These are phyloP conservation scores for Eristalinus aeneus DNA, from an alignment of 2,888 invertebrate species.

Conservation along the genomic window DNA sequence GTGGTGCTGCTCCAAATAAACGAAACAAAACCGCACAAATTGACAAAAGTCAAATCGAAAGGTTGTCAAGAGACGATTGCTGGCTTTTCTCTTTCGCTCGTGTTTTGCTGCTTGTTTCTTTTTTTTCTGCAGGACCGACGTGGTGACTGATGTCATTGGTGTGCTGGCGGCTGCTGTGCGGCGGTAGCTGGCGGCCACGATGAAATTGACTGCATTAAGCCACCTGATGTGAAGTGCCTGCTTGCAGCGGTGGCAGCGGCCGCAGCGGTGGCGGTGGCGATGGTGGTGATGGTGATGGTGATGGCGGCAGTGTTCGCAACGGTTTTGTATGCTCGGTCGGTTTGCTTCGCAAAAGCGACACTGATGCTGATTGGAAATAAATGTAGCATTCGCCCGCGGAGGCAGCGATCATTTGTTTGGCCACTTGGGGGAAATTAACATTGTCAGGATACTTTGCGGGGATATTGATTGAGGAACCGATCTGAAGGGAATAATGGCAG, in stretches of 20 bases:
- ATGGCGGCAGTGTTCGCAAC: conserved; percentile 1
- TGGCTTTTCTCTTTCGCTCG: conserved; percentile 42
- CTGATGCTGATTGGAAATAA: conserved; percentile 60
- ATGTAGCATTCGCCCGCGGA: conserved; percentile 44
- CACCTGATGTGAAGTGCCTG: conserved; percentile 39
- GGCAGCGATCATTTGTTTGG: conserved; percentile 44
- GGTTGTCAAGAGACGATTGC: conserved; percentile 48
- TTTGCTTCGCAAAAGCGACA: conserved; percentile 43
- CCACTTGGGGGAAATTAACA: conserved; percentile 46
- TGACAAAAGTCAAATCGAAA: conserved; percentile 68
- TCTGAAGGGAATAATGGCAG: conserved; percentile 24
- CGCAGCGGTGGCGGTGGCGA: neutral
- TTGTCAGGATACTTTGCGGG: conserved; percentile 4
- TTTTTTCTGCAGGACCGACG: conserved; percentile 25
- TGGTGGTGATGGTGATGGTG: neutral
- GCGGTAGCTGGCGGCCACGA: conserved; percentile 20
- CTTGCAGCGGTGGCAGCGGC: neutral
- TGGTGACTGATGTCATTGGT: conserved; percentile 35
- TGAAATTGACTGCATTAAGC: conserved; percentile 50
- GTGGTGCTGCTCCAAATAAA: conserved; percentile 58
- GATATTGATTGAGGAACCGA: conserved; percentile 34
- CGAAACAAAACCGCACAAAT: conserved; percentile 66
- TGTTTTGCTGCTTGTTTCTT: conserved; percentile 4
- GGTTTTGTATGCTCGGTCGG: conserved; percentile 27
- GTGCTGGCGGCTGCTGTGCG: conserved; percentile 3